Evolutionary conservation across 2,797 vertebrate genomes (phyloP), one percentile per base, ranked within the genome.

Genomic region (Kryptopterus vitreolus): DNA sequence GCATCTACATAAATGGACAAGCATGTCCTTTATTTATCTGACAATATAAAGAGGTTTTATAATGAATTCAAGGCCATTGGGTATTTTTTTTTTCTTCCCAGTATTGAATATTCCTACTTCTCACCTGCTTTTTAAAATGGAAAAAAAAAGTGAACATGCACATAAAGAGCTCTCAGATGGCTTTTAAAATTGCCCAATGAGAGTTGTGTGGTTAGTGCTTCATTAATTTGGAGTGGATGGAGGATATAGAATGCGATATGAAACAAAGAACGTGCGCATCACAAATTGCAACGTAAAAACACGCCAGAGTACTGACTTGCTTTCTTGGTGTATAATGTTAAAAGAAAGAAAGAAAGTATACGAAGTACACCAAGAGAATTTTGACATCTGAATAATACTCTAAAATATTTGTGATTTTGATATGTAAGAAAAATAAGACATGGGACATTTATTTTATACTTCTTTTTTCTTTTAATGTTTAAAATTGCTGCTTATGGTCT

Each of bases 81-180:
- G 50, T 55, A 35, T 20, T 16, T 2, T 35, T 24, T 53, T 15
- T 33, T 55, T 71, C 35, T n/a, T n/a, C n/a, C 70, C 31, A 0
- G 15, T 22, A n/a, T 22, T 7, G 20, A 20, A 35, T n/a, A 9
- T 22, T 55, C 29, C 69, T 53, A 53, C 69, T 53, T 33, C 29
- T 53, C 69, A 72, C 69, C 50, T 72, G 29, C 69, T 55, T 46
- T 55, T 72, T 53, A 55, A 72, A 72, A 72, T 13, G 69, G 68
- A 71, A 71, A 71, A 70, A 35, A n/a, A n/a, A n/a, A n/a, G 13
- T 71, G 48, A 71, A 71, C 68, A 31, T 18, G 20, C 26, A 22
- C 68, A 71, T 71, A 33, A 52, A 71, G n/a, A 29, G 26, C 29
- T 72, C 50, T 53, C 69, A 13, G 9, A 33, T 8, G 50, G 29